These are phyloP conservation scores for Trachelus troglodyta DNA, from an alignment of 2,888 invertebrate species.

Conservation along the genomic window DNA sequence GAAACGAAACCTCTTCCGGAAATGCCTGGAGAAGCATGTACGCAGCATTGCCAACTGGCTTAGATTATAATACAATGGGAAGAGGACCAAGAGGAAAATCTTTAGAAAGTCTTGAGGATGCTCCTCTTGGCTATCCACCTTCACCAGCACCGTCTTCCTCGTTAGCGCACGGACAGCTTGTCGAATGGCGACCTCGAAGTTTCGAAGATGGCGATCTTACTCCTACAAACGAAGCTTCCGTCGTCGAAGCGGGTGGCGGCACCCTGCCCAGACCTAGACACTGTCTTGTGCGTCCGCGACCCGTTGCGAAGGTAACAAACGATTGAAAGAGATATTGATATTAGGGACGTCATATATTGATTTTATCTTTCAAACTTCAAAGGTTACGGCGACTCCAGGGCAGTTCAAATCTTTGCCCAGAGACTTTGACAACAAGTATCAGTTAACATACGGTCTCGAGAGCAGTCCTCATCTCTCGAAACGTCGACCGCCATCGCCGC, in stretches of 20 bases:
- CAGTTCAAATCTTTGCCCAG: conserved; percentile 70
- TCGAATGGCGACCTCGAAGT: conserved; percentile 77
- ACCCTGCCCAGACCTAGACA: conserved; percentile 86
- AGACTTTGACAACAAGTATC: conserved; percentile 69
- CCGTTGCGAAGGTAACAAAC: conserved; percentile 77
- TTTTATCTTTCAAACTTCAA: not conserved
- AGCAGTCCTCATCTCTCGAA: conserved; percentile 80
- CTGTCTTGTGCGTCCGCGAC: conserved; percentile 82
- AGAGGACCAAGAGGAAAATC: conserved; percentile 88
- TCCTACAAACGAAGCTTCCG: conserved; percentile 81
- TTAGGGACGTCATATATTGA: not conserved
- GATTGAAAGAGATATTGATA: not conserved
- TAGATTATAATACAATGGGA: conserved; percentile 52
- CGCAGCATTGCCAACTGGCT: conserved; percentile 56
- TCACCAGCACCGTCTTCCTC: conserved; percentile 54
- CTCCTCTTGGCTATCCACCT: conserved; percentile 65
- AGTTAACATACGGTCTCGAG: conserved; percentile 65
- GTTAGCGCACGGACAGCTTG: conserved; percentile 65
- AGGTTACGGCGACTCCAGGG: conserved; percentile 62
- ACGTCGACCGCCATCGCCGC: conserved; percentile 85
- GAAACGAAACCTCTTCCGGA: conserved; percentile 40
- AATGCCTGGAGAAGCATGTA: conserved; percentile 63
- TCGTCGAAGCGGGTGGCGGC: conserved; percentile 77
- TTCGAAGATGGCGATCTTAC: conserved; percentile 93
- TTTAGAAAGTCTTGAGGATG: conserved; percentile 86